A percentile compares a stretch with the other conserved stretches of the same genome.
These are phyloP conservation scores for Lydus trimaculatus DNA, from an alignment of 2,888 invertebrate species.

Conservation along the genomic window DNA sequence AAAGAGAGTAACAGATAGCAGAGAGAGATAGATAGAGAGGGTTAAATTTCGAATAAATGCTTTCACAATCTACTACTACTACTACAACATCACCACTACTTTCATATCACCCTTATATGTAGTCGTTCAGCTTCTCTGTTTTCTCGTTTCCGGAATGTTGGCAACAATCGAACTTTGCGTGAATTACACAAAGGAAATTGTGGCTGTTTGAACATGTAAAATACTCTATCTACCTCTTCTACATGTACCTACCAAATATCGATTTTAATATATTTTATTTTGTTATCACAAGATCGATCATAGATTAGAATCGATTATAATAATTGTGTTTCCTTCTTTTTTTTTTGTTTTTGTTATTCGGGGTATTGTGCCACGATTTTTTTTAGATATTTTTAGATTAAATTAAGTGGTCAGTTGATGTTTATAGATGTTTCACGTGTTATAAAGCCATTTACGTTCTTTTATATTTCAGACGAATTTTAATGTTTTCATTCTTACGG, in stretches of 20 bases:
- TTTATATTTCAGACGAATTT: not conserved
- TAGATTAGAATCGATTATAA: not conserved
- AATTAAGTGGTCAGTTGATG: constrained; percentile 44
- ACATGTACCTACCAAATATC: not conserved
- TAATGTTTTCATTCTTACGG: not conserved
- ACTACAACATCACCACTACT: not conserved
- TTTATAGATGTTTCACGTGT: constrained; percentile 38
- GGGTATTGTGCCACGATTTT: constrained; percentile 24
- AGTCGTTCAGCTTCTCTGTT: not conserved
- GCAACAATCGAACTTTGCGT: constrained; percentile 11
- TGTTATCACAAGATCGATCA: not conserved
- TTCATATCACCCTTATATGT: not conserved
- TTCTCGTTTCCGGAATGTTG: constrained; percentile 11
- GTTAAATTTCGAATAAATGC: constrained; percentile 8
- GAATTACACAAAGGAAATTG: constrained; percentile 11
- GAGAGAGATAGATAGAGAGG: not conserved
- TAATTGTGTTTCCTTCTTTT: not conserved
- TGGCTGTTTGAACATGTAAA: constrained; percentile 6
- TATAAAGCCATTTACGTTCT: constrained; percentile 31
- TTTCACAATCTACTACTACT: not conserved
- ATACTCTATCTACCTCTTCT: not conserved
- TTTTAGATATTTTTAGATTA: constrained; percentile 32
- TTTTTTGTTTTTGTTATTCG: not conserved
- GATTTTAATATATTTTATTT: constrained; percentile 2
- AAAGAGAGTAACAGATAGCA: too few relatives aligned